Base-by-base conservation (phyloP, 2,113 vertebrate species). In the Melanerpes aurifrons region DNA sequence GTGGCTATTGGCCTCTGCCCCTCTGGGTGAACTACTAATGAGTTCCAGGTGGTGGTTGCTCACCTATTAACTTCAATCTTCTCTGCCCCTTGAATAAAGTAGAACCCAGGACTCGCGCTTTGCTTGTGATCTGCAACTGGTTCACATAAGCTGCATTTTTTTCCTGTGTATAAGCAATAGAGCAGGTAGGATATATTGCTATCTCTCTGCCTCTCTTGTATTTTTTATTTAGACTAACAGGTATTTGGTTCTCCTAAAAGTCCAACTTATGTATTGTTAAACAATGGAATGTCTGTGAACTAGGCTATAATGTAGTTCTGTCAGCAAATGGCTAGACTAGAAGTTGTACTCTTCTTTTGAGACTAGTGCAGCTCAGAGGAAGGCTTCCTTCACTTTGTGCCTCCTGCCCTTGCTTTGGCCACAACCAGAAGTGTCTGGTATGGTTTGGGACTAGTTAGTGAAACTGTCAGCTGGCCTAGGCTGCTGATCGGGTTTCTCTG, bases 61-160 rank as follows among this genome's bases (percentile, higher is more conserved):
- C 1, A 1, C 10, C 20, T 63, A 25, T 64, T 37, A 24, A 21
- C 15, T 62, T 80, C 28, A 66, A 4, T 40, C 29, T 82, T 37
- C 26, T 54, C 16, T 61, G 31, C 1, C 6, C 10, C 7, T 15
- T 13, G 6, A 48, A 6, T 15, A 53, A 37, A 71, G 48, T 32
- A 53, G 25, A 82, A 59, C 8, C 5, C 8, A 50, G 24, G 58
- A 7, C 48, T 37, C 26, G 58, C 56, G n/a, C 14, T 48, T 58
- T 28, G 43, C 69, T 73, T 53, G 9, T 67, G 58, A 47, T n/a
- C 14, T 73, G 61, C 6, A 15, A 5, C 20, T 61, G 70, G 4
- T 22, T 91, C 0, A 1, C 24, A 35, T 59, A 12, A n/a, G 20
- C 73, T 1, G 1, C 0, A 0, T 56, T 2, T 22, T 26, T 72